phyloP scores from a whole-genome alignment of 2,797 vertebrate species.

The Ceryle rudis region DNA sequence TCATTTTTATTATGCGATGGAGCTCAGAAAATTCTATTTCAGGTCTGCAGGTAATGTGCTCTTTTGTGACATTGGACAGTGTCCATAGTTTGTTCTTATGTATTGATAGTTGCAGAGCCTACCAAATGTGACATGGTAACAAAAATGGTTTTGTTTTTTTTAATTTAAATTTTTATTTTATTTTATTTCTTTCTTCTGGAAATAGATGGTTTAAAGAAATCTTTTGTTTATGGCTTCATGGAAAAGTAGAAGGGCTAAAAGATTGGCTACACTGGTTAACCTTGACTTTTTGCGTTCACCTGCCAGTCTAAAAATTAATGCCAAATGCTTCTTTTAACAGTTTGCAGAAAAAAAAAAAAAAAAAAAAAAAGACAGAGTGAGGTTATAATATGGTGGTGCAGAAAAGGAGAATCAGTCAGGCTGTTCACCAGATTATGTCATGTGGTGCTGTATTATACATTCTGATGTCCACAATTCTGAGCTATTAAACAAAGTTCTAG shows the following conservation, averaged over 20 bases:
- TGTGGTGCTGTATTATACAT: neutral
- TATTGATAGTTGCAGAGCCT: neutral
- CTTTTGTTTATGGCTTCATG: neutral
- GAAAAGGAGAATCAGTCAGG: neutral
- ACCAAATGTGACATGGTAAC: neutral
- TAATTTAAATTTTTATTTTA: too few relatives aligned
- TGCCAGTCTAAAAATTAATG: neutral
- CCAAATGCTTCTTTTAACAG: neutral
- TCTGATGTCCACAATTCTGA: neutral
- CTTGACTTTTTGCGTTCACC: neutral
- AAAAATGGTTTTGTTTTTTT: neutral
- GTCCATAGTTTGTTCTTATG: neutral
- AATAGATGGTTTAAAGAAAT: neutral
- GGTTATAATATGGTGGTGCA: neutral
- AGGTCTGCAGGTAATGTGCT: neutral
- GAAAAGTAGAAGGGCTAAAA: neutral
- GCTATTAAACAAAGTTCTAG: neutral
- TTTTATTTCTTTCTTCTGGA: neutral
- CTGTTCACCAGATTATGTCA: neutral
- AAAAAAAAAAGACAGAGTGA: neutral
- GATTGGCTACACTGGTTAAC: neutral
- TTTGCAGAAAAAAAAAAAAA: constrained; percentile 3
- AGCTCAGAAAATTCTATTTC: neutral
- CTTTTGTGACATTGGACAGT: neutral
- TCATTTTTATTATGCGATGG: neutral